Conservation (phyloP, 2,888 invertebrate species). For the Tethea ocularis region DNA sequence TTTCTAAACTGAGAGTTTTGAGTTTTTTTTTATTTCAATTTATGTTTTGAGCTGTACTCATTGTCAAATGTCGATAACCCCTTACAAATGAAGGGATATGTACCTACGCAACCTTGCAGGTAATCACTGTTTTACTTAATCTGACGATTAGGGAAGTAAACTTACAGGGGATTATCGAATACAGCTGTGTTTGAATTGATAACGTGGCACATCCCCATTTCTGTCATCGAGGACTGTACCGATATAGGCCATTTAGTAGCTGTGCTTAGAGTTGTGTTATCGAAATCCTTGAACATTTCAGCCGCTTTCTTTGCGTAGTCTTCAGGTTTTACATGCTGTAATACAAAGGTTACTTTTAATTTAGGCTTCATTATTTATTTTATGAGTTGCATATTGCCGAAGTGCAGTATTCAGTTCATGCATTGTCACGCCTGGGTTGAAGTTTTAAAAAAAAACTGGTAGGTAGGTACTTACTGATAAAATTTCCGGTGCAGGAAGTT, state of each 20-base stretch:
- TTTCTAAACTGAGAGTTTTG: no score
- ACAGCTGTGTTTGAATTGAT: slow-evolving; percentile 87
- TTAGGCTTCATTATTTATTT: background rate
- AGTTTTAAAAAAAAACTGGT: background rate
- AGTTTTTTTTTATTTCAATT: no score
- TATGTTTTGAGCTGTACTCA: no score
- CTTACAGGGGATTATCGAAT: slow-evolving; percentile 82
- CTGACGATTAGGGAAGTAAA: slow-evolving; percentile 9
- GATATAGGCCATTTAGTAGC: slow-evolving; percentile 64
- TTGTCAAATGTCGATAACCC: no score
- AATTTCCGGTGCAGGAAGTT: slow-evolving; percentile 43
- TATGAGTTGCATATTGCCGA: background rate
- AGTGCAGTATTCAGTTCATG: background rate
- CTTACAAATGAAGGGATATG: no score
- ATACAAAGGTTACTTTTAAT: slow-evolving; percentile 4
- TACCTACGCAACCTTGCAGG: no score
- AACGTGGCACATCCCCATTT: slow-evolving; percentile 88
- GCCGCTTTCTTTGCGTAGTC: slow-evolving; percentile 60
- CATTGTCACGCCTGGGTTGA: background rate
- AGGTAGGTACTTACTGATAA: slow-evolving; percentile 35
- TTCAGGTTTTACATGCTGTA: slow-evolving; percentile 55
- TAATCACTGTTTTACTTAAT: background rate
- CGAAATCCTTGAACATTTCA: slow-evolving; percentile 52
- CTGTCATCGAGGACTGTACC: slow-evolving; percentile 84
- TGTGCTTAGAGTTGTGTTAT: slow-evolving; percentile 47